phyloP scores from a whole-genome alignment of 2,797 vertebrate genomes.

The Myoxocephalus aenaeus region DNA sequence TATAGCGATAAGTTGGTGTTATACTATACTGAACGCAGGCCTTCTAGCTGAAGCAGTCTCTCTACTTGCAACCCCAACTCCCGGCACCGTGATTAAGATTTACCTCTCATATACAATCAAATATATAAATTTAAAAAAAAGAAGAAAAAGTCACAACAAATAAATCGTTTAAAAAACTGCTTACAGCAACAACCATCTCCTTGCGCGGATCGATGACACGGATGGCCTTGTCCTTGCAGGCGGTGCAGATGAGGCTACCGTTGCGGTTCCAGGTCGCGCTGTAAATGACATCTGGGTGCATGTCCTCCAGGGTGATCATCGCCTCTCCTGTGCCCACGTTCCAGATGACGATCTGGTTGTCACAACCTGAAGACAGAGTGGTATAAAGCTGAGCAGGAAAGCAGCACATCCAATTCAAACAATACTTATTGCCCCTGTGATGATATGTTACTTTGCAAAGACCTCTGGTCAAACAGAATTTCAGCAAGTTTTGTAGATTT shows the following conservation, averaged over 20 bases:
- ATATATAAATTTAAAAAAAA: not conserved
- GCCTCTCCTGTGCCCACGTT: constrained; percentile 95
- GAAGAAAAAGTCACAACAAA: not conserved
- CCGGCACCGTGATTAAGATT: not conserved
- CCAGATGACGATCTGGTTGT: constrained; percentile 95
- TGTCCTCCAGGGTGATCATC: constrained; percentile 92
- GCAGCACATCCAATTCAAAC: not conserved
- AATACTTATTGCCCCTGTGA: not conserved
- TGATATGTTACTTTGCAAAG: not conserved
- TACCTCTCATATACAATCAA: not conserved
- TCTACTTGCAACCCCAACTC: not conserved
- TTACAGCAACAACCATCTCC: constrained; percentile 89
- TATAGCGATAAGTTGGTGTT: not conserved
- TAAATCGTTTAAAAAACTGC: constrained; percentile 45
- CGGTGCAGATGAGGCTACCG: constrained; percentile 95
- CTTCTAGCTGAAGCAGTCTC: not conserved
- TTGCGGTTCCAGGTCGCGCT: constrained; percentile 95
- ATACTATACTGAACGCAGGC: not conserved
- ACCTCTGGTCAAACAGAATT: not conserved
- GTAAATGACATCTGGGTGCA: constrained; percentile 96
- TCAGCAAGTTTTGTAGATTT: not conserved
- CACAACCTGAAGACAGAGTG: constrained; percentile 85
- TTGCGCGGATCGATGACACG: constrained; percentile 95
- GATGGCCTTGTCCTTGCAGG: constrained; percentile 96
- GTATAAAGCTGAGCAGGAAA: not conserved